These are phyloP conservation scores for Parazoanthus swiftii DNA, from an alignment of 92 coral and sea anemone species.

Conservation along the genomic window DNA sequence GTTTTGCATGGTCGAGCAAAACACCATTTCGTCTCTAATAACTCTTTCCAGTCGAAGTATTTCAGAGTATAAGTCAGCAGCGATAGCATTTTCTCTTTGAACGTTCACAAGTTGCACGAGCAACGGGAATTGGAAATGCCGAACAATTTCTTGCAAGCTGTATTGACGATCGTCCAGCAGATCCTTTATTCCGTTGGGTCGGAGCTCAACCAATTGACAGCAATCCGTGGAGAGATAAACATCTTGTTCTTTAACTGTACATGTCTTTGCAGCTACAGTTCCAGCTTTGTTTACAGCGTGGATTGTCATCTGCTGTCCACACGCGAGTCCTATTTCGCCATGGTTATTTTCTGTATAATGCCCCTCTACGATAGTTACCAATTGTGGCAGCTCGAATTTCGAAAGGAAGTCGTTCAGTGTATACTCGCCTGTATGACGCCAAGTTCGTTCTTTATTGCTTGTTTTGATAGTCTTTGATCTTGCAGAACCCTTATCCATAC, in stretches of 20 bases:
- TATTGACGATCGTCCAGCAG: neutral
- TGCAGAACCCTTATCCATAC: no score
- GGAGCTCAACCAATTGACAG: neutral
- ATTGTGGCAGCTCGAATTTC: neutral
- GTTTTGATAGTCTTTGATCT: neutral
- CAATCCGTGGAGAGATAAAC: neutral
- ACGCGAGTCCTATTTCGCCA: neutral
- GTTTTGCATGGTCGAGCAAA: constrained; percentile 4
- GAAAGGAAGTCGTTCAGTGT: neutral
- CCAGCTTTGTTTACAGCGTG: constrained; percentile 6
- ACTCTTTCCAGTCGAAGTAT: constrained; percentile 10
- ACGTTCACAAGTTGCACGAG: neutral
- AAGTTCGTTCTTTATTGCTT: neutral
- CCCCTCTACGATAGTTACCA: neutral
- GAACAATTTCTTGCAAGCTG: neutral
- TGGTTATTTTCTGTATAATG: neutral
- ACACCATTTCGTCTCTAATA: constrained; percentile 13
- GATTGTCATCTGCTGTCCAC: neutral
- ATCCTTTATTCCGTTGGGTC: constrained; percentile 8
- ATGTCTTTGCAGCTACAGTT: constrained; percentile 1
- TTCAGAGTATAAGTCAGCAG: neutral
- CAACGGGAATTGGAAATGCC: constrained; percentile 4
- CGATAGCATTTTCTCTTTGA: neutral
- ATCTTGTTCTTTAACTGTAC: neutral
- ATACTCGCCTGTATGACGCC: neutral